phyloP scores from a whole-genome alignment of 1,140 invertebrate genomes.

The Drosophila littoralis region DNA sequence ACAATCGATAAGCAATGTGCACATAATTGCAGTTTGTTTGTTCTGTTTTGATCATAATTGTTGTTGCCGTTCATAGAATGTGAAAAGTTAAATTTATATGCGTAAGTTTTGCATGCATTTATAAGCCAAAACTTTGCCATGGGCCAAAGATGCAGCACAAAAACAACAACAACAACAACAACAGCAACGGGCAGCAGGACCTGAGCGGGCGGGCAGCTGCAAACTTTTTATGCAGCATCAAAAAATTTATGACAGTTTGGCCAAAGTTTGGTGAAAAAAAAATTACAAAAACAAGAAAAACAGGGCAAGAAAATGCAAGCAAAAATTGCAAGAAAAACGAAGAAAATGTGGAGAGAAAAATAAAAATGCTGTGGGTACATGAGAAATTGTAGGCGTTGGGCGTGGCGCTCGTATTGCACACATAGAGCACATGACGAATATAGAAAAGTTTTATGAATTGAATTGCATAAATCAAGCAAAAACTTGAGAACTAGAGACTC shows the following conservation, averaged over 20 bases:
- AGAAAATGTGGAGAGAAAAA: conserved; percentile 7
- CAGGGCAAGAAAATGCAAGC: conserved; percentile 49
- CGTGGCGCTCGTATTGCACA: conserved; percentile 36
- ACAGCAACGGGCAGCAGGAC: background rate
- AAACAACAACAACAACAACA: conserved; percentile 25
- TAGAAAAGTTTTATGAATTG: conserved; percentile 80
- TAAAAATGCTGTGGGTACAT: conserved; percentile 5
- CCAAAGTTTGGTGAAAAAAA: conserved; percentile 64
- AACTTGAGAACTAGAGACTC: conserved; percentile 17
- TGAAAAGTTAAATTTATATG: conserved; percentile 71
- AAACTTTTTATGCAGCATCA: conserved; percentile 68
- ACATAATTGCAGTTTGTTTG: conserved; percentile 62
- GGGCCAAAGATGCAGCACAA: conserved; percentile 42
- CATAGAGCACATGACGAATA: conserved; percentile 44
- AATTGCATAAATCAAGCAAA: conserved; percentile 82
- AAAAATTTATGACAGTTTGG: conserved; percentile 83
- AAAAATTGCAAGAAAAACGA: conserved; percentile 30
- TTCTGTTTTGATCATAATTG: conserved; percentile 54
- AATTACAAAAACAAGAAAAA: conserved; percentile 36
- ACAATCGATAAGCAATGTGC: conserved; percentile 42
- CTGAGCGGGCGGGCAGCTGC: conserved; percentile 11
- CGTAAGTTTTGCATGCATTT: conserved; percentile 78
- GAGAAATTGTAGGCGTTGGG: conserved; percentile 36
- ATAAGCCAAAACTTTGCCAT: conserved; percentile 68
- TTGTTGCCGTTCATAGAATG: conserved; percentile 43